These are phyloP conservation scores for Chaetodon auriga DNA, from an alignment of 2,113 vertebrate species.

Conservation along the genomic window DNA sequence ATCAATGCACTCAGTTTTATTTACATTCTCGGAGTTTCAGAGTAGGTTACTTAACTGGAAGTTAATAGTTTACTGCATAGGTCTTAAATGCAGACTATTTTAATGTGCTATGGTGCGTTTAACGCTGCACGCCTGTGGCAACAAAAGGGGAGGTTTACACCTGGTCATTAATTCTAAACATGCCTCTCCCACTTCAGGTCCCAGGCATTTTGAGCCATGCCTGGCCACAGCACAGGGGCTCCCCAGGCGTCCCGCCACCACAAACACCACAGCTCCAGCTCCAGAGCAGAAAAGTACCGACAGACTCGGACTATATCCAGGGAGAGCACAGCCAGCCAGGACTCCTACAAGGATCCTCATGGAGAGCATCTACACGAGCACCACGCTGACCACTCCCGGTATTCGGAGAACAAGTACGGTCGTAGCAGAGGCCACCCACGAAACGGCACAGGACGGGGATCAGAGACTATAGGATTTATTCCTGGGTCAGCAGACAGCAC, in stretches of 20 bases:
- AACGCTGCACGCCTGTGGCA: background rate
- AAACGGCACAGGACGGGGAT: slow-evolving; percentile 83
- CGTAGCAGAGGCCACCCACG: slow-evolving; percentile 81
- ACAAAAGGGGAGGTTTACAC: background rate
- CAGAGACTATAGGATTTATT: slow-evolving; percentile 92
- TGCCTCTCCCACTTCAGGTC: slow-evolving; percentile 67
- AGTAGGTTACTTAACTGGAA: background rate
- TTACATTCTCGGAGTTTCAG: slow-evolving; percentile 31
- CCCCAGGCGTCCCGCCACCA: slow-evolving; percentile 73
- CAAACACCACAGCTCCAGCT: slow-evolving; percentile 70
- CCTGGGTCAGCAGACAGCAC: slow-evolving; percentile 88
- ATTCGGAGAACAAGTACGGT: slow-evolving; percentile 75
- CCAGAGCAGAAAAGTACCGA: slow-evolving; percentile 82
- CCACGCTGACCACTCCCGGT: slow-evolving; percentile 67
- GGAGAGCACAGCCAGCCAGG: slow-evolving; percentile 82
- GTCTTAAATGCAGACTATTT: background rate
- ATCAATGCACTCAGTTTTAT: slow-evolving; percentile 36
- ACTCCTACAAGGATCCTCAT: slow-evolving; percentile 79
- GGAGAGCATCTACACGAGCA: slow-evolving; percentile 65
- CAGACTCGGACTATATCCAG: slow-evolving; percentile 71
- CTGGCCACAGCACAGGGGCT: slow-evolving; percentile 84
- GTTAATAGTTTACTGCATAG: background rate
- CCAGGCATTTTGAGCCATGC: slow-evolving; percentile 88
- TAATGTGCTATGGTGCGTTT: background rate
- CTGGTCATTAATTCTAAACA: slow-evolving; percentile 28